Percentiles rank a stretch among this genome's conserved stretches.
Evolutionary conservation across 2,888 invertebrate species (phyloP).

Genomic region (Oscheius sp.): DNA sequence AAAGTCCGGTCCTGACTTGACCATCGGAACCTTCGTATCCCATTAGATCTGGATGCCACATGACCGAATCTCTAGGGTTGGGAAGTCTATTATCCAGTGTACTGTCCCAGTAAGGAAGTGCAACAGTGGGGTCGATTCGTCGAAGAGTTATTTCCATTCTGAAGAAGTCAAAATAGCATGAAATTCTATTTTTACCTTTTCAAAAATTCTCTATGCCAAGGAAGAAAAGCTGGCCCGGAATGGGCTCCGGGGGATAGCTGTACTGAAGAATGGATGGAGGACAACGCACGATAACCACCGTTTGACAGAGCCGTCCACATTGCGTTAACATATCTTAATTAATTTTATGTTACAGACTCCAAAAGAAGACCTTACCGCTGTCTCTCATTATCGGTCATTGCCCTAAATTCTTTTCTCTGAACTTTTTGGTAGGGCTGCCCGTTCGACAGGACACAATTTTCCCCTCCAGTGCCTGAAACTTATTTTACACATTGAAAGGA

Average conservation of each 20-base stretch:
- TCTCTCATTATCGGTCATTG: slow-evolving; percentile 70
- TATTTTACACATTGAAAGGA: neutral
- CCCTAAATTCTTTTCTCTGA: slow-evolving; percentile 63
- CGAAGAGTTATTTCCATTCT: slow-evolving; percentile 23
- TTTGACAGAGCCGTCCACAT: slow-evolving; percentile 11
- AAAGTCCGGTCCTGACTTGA: slow-evolving; percentile 54
- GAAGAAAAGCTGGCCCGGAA: slow-evolving; percentile 20
- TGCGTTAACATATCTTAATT: slow-evolving; percentile 3
- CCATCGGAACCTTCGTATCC: slow-evolving; percentile 42
- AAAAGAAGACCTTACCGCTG: slow-evolving; percentile 1
- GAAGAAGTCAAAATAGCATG: neutral
- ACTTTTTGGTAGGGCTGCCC: slow-evolving; percentile 17
- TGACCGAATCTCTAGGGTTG: slow-evolving; percentile 2
- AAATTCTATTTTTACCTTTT: slow-evolving; percentile 1
- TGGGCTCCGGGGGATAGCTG: slow-evolving; percentile 14
- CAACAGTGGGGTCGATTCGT: slow-evolving; percentile 1
- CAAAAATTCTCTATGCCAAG: slow-evolving; percentile 20
- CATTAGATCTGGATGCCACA: slow-evolving; percentile 25
- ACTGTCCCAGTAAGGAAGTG: slow-evolving; percentile 30
- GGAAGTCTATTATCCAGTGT: slow-evolving; percentile 4
- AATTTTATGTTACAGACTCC: neutral
- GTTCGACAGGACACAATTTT: slow-evolving; percentile 8
- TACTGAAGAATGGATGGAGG: slow-evolving; percentile 7
- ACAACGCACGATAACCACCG: slow-evolving; percentile 5
- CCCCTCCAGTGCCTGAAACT: neutral